Percentiles rank a stretch among this genome's conserved stretches.
Evolutionary conservation across 2,797 vertebrate species (phyloP).

Genomic region (Hemibagrus guttatus): DNA sequence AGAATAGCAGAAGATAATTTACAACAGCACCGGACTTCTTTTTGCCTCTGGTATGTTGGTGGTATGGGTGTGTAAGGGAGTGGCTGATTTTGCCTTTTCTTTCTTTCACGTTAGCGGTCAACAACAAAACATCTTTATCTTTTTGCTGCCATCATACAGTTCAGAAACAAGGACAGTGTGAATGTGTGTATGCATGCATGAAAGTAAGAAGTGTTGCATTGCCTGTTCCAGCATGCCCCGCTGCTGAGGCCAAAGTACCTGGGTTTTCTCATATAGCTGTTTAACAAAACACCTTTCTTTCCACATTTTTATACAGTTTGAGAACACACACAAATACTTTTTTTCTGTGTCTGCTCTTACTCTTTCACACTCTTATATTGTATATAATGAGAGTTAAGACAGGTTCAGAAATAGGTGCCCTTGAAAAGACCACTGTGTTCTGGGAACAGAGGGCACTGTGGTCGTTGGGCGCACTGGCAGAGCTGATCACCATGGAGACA

Average conservation of each 20-base stretch:
- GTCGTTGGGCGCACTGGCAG: slow-evolving; percentile 35
- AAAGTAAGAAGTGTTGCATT: slow-evolving; percentile 41
- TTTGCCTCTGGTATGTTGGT: slow-evolving; percentile 20
- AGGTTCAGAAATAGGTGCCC: slow-evolving; percentile 44
- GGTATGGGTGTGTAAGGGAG: slow-evolving; percentile 30
- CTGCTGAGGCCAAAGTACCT: slow-evolving; percentile 46
- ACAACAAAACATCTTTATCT: slow-evolving; percentile 22
- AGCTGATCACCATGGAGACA: slow-evolving; percentile 48
- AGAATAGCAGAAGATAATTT: slow-evolving; percentile 32
- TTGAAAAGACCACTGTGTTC: slow-evolving; percentile 40
- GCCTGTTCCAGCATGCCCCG: slow-evolving; percentile 63
- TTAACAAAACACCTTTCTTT: not conserved
- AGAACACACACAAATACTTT: not conserved
- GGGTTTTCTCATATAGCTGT: slow-evolving; percentile 4
- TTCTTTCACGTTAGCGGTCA: slow-evolving; percentile 2
- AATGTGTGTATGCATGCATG: slow-evolving; percentile 42
- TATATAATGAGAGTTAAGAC: slow-evolving; percentile 31
- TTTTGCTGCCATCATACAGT: slow-evolving; percentile 17
- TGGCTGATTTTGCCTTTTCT: slow-evolving; percentile 8
- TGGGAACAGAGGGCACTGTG: slow-evolving; percentile 47
- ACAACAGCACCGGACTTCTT: slow-evolving; percentile 35
- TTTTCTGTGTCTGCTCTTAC: not conserved
- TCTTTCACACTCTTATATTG: not conserved
- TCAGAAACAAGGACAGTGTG: slow-evolving; percentile 27
- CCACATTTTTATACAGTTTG: not conserved